A percentile compares a stretch with the other conserved stretches of the same genome.
These are phyloP conservation scores for Lymantria monacha DNA, from an alignment of 2,888 invertebrate genomes.

Conservation along the genomic window DNA sequence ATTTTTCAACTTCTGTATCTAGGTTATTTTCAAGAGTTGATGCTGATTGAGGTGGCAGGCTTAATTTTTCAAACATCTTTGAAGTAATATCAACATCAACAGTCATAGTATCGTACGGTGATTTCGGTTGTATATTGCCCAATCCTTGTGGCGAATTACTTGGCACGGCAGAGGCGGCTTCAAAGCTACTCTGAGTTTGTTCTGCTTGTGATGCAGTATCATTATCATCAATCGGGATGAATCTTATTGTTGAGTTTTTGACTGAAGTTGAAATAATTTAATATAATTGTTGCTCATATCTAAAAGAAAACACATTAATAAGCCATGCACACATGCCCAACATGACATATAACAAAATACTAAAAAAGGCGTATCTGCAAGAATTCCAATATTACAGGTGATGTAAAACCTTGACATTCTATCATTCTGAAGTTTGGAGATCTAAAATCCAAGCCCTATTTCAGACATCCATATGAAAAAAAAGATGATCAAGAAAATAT, in stretches of 20 bases:
- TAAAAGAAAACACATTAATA: neutral
- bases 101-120: neutral
- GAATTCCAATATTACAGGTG: too few species aligned
- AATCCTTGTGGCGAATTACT: neutral
- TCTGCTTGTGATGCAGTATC: neutral
- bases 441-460: too few species aligned
- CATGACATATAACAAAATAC: neutral
- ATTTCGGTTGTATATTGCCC: neutral
- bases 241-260: neutral
- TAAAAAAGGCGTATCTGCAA: neutral
- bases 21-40: neutral
- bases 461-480: too few species aligned
- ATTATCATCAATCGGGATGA: neutral
- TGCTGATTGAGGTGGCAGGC: neutral
- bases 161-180: neutral
- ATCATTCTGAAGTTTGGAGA: too few species aligned
- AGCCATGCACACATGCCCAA: neutral
- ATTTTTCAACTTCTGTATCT: neutral
- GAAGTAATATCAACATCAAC: neutral
- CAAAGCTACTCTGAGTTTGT: neutral
- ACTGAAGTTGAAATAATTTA: neutral
- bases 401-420: too few species aligned
- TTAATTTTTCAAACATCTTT: neutral
- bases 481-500: too few species aligned
- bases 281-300: neutral